These are phyloP conservation scores for Cancer borealis DNA, from an alignment of 2,888 invertebrate species.

Conservation along the genomic window DNA sequence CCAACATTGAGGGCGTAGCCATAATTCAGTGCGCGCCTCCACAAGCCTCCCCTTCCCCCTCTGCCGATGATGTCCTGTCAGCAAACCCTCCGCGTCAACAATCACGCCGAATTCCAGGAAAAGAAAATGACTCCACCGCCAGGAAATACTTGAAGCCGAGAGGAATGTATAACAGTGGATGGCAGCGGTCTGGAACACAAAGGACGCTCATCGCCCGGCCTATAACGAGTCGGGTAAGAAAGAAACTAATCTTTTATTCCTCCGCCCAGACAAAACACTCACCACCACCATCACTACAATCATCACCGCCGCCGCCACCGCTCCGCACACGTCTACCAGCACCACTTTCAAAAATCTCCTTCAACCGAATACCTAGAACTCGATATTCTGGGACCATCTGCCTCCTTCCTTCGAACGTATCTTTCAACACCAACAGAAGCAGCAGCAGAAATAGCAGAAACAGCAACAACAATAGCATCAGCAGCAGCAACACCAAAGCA, in stretches of 20 bases:
- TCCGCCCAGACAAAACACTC: conserved; percentile 10
- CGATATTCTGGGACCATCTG: conserved; percentile 8
- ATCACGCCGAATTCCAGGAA: background rate
- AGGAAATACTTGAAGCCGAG: conserved; percentile 37
- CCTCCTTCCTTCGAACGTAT: background rate
- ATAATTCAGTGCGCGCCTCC: background rate
- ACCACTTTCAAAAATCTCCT: background rate
- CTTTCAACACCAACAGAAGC: background rate
- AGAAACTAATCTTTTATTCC: background rate
- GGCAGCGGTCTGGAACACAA: background rate
- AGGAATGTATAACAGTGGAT: conserved; percentile 14
- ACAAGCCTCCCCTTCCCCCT: background rate
- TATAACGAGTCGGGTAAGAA: background rate
- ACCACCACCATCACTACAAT: background rate
- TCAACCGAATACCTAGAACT: background rate
- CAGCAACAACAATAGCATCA: background rate
- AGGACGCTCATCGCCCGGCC: conserved; percentile 24
- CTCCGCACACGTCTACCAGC: background rate
- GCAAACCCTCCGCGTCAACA: conserved; percentile 34
- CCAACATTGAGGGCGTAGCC: background rate
- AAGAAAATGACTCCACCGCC: conserved; percentile 37
- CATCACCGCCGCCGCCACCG: background rate
- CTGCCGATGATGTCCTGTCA: conserved; percentile 23
- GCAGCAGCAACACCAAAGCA: background rate
- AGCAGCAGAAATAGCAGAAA: background rate